These are phyloP conservation scores for Xenotilapia longispinis DNA, from an alignment of 2,113 vertebrate species.

Conservation along the genomic window DNA sequence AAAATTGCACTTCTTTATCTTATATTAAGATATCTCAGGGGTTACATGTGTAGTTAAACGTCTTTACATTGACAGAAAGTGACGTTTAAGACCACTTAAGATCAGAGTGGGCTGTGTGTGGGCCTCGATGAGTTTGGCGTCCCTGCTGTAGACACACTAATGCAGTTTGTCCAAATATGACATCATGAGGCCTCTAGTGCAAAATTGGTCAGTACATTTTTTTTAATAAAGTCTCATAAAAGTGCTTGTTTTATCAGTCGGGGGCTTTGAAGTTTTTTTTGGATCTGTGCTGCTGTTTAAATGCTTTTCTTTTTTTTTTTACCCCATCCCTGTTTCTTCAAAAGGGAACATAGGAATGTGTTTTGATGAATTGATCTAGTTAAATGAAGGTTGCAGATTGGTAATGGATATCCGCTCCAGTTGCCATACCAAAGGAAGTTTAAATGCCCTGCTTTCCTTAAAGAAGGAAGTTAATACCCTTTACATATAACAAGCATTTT, in stretches of 20 bases:
- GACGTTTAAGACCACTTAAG: neutral
- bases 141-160: neutral
- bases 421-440: neutral
- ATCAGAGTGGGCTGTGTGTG: neutral
- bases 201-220: accelerated
- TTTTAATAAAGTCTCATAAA: neutral
- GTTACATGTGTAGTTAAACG: neutral
- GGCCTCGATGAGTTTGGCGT: neutral
- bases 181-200: neutral
- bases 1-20: neutral
- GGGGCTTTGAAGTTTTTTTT: neutral
- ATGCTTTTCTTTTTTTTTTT: neutral
- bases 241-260: neutral
- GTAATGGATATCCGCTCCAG: neutral
- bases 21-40: neutral
- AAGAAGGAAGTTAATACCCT: neutral
- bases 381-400: neutral
- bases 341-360: neutral
- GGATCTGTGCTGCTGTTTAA: neutral
- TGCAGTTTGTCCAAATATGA: neutral
- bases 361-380: neutral
- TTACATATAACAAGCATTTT: neutral
- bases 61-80: neutral
- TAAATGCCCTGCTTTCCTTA: neutral
- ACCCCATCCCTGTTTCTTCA: neutral